Base-by-base conservation (phyloP, 2,113 vertebrate genomes). In the Ursus arctos region DNA sequence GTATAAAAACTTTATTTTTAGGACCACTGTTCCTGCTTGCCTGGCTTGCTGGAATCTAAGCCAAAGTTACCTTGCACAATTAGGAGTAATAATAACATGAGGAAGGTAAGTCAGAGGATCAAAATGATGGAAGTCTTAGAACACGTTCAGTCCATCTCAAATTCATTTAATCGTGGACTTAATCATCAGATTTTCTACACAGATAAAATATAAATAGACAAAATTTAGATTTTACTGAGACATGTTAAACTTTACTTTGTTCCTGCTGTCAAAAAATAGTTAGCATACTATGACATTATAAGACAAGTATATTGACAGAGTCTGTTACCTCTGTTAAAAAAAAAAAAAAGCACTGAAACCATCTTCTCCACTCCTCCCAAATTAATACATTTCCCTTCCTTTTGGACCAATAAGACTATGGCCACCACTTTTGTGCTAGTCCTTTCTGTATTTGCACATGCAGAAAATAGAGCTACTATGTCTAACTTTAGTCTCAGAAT, bases 1-100 rank as follows among this genome's bases (percentile, higher is more conserved):
- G 21, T 65, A 80, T 43, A 86, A 76, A 95, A 57, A 69, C 28
- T 59, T 89, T 86, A 85, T 93, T 90, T 94, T 90, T 47, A 85
- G 65, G 28, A 74, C 40, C 81, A 67, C 19, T 86, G 57, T 53
- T 86, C 24, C 72, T 95, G 59, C 6, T 47, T 76, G 59, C 28
- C 40, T 86, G 36, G 8, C 9, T 95, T 85, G 24, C 28, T 86
- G 6, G 28, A 81, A 86, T 53, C 65, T 67, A 86, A 69, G 47
- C 40, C 55, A 94, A 96, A 93, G 26, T 16, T 67, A 76, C 5
- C 43, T 53, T 80, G 22, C 22, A 93, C 65, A 86, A 61, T 82
- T 53, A 90, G 49, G 13, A 53, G 5, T 81, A 81, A 74, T 9
- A 96, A 71, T 57, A 93, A 86, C 5, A 83, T 36, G 59, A 7